Evolutionary conservation across 2,888 invertebrate species (phyloP), one percentile per base, ranked within the genome.

Genomic region (Caradrina clavipalpis): DNA sequence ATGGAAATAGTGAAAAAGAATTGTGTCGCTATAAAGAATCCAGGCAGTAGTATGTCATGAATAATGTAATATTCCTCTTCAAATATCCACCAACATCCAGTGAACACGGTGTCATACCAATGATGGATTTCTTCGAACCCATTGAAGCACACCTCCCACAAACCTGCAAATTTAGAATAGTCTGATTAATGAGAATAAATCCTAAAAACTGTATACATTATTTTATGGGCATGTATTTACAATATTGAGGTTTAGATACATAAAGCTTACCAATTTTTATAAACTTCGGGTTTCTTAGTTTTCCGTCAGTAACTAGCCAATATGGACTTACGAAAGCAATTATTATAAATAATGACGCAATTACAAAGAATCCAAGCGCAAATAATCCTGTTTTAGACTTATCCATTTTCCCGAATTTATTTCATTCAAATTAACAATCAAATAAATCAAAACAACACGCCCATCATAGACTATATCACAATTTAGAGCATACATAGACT

Each of bases 61-160:
- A 99, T 98, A 70, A 99, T 99, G 89, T 99, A 98, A 91, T 98
- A 99, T 94, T 99, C 99, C 91, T 99, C 99, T 93, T 99, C 98
- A 88, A 99, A 99, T 73, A 99, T 98, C 99, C 99, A 99, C 98
- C 99, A 99, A 89, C 99, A 99, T 0, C 98, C 98, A 19, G 96
- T 97, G 86, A 98, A 98, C 63, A 96, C 96, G 7, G 97, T 97
- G 87, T 99, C 98, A 93, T 99, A 99, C 91, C 97, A 97, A 80
- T 98, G 97, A 82, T 98, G 97, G 6, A 98, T 97, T 90, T 99
- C 99, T 92, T 98, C 97, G 90, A 99, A 99, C 55, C 98, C 97
- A 85, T 97, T 97, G 86, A 99, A 98, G 90, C 99, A 99, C 5
- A 99, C 98, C 92, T 99, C 98, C 99, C 99, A 99, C 47, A 99